Evolutionary conservation across 2,113 vertebrate species (phyloP).

Genomic region (Piaya cayana): DNA sequence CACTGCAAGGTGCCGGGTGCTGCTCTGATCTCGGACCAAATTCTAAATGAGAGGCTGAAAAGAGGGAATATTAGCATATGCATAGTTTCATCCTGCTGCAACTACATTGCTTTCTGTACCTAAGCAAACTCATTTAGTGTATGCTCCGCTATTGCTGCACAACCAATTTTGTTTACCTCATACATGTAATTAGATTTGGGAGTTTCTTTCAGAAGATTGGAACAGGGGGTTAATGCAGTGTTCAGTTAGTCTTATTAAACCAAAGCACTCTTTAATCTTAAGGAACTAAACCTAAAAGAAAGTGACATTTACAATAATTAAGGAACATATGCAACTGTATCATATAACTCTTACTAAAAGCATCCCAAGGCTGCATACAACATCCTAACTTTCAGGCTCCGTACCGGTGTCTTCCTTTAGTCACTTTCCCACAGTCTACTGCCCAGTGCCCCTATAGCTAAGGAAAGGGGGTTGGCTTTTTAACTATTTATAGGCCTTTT

Average conservation of each 20-base stretch:
- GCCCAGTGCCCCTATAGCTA: background rate
- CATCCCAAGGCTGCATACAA: background rate
- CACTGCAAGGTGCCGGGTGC: background rate
- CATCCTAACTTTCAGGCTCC: background rate
- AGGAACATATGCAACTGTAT: background rate
- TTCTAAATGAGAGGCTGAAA: background rate
- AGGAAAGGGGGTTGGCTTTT: background rate
- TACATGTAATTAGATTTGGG: slow-evolving; percentile 18
- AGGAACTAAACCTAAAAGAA: slow-evolving; percentile 27
- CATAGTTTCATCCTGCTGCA: background rate
- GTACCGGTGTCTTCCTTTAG: background rate
- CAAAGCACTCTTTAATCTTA: slow-evolving; percentile 13
- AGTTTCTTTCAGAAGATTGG: background rate
- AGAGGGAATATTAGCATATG: background rate
- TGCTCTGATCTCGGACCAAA: background rate
- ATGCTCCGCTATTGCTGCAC: background rate
- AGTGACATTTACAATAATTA: slow-evolving; percentile 38
- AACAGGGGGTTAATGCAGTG: background rate
- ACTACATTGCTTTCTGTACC: background rate
- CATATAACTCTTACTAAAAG: background rate
- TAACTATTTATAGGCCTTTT: background rate
- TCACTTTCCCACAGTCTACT: background rate
- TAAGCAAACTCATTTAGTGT: background rate
- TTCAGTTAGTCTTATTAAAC: slow-evolving; percentile 34
- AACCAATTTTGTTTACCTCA: background rate